phyloP scores from a whole-genome alignment of 1,140 invertebrate species.

The Phortica variegata region DNA sequence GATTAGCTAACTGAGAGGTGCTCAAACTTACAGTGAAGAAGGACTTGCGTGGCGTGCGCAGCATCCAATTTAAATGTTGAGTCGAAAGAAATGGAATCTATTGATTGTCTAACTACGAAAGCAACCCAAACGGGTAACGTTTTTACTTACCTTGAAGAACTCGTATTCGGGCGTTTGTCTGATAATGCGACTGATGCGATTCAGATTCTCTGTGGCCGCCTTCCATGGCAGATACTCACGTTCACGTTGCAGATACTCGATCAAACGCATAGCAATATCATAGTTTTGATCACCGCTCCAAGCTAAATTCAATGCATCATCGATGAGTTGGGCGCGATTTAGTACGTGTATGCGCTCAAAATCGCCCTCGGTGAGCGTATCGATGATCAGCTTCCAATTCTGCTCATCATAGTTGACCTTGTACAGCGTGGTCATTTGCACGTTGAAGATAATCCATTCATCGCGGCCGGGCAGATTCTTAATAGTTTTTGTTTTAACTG shows the following conservation, averaged over 20 bases:
- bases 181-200: slow-evolving; percentile 60
- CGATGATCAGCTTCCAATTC: slow-evolving; percentile 68
- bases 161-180: slow-evolving; percentile 60
- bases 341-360: slow-evolving; percentile 64
- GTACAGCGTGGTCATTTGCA: slow-evolving; percentile 67
- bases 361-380: slow-evolving; percentile 61
- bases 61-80: no score
- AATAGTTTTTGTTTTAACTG: slow-evolving; percentile 36
- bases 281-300: slow-evolving; percentile 70
- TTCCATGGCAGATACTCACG: slow-evolving; percentile 69
- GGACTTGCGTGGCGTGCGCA: slow-evolving; percentile 20
- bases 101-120: not conserved
- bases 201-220: slow-evolving; percentile 63
- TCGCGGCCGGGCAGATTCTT: slow-evolving; percentile 46
- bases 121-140: not conserved
- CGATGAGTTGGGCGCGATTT: slow-evolving; percentile 78
- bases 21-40: slow-evolving; percentile 42
- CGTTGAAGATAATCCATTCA: slow-evolving; percentile 67
- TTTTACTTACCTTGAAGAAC: slow-evolving; percentile 59
- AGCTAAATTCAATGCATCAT: slow-evolving; percentile 76
- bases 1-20: not conserved
- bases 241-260: slow-evolving; percentile 68
- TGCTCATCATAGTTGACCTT: slow-evolving; percentile 73
- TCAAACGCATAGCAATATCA: slow-evolving; percentile 63
- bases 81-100: no score